Base-by-base conservation (phyloP, 1,140 invertebrate genomes). In the Drosophila kepulauana region DNA sequence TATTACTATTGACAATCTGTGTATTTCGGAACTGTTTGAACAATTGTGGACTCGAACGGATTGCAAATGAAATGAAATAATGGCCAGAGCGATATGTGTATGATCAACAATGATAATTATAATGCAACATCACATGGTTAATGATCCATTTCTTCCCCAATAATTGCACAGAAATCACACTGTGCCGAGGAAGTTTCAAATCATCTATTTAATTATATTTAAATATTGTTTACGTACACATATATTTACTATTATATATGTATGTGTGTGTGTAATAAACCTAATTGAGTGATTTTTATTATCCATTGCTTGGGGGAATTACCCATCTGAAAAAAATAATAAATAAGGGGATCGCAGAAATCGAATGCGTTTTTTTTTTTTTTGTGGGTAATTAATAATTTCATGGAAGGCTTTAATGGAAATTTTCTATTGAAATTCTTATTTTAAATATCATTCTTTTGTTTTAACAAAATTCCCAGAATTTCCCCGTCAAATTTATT, bases 131-230 rank as follows among this genome's bases (percentile, higher is more conserved):
- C 20, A 25, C 20, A 15, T 11, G 57, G n/a, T 46, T 43, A 59
- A 13, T 59, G 57, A 45, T 46, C 41, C 57, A 10, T 61, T 45
- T 61, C 20, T 46, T 45, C 28, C n/a, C 25, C 25, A 28, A 46
- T 61, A 46, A 46, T 46, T 30, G n/a, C 25, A 30, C 25, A 30
- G 25, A 52, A 52, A 52, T 52, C 49, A 52, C 25, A 52, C 49
- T 30, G 51, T 30, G 41, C 41, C 41, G 51, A 52, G 51, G 51
- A 52, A 52, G 51, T 52, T 30, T 52, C 49, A 25, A 52, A 52
- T 52, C 49, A 52, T 52, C 49, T 52, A 43, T n/a, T 52, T 52
- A 52, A 52, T 52, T 52, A 13, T 11, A 52, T 30, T 52, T 52
- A 52, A 52, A 30, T 30, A 52, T 52, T 52, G 20, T 51, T 28